Percentiles rank a stretch among this genome's conserved stretches.
These are phyloP conservation scores for Elephantulus edwardii DNA, from an alignment of 2,113 vertebrate genomes.

Conservation along the genomic window DNA sequence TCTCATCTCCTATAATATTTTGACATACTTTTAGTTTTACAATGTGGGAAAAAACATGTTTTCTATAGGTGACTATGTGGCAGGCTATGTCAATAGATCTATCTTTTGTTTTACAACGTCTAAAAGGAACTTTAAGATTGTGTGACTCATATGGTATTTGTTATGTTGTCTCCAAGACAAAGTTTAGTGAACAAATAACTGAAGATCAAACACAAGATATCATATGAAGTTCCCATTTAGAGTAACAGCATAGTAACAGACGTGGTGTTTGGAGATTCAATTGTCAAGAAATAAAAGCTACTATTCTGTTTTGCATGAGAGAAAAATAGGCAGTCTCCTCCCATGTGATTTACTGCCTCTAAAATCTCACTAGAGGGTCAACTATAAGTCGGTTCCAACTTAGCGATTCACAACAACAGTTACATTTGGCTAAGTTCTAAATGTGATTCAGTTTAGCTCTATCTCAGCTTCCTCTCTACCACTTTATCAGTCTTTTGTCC, in stretches of 20 bases:
- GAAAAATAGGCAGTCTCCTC: too few species aligned
- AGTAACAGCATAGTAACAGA: constrained; percentile 11
- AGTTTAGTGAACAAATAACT: background rate
- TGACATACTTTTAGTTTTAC: background rate
- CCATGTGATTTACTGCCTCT: too few species aligned
- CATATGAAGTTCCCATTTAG: background rate
- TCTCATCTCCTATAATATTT: background rate
- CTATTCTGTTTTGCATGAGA: too few species aligned
- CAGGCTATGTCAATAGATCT: background rate
- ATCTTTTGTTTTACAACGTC: background rate
- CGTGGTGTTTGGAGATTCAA: constrained; percentile 44
- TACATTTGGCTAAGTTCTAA: background rate
- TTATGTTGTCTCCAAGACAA: background rate
- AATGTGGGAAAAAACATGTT: background rate
- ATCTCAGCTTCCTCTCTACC: background rate
- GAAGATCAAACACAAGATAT: background rate
- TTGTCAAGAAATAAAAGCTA: background rate
- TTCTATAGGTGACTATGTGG: background rate
- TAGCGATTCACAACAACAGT: too few species aligned
- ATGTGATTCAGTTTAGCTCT: background rate
- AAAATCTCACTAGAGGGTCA: too few species aligned
- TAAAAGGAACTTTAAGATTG: background rate
- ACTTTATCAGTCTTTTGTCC: too few species aligned
- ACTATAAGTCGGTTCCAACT: too few species aligned
- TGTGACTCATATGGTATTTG: background rate